Conservation (phyloP, 2,888 invertebrate species). For the Chorisops tibialis region DNA sequence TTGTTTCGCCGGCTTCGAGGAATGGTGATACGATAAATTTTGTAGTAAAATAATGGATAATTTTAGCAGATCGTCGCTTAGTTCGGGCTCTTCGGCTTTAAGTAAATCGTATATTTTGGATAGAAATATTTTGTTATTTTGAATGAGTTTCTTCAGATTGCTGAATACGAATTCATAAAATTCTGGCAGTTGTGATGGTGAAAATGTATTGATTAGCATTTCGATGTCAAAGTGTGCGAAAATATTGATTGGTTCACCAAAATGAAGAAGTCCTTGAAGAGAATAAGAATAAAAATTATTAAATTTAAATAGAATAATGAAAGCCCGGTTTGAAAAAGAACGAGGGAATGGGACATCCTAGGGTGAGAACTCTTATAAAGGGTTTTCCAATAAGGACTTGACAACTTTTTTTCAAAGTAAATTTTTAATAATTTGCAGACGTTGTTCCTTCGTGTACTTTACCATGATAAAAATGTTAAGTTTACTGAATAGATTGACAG, state of each 20-base stretch:
- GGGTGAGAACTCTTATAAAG: too few species aligned
- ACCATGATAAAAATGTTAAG: too few species aligned
- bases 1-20: constrained; percentile 38
- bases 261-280: constrained; percentile 43
- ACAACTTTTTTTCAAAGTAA: too few species aligned
- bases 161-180: constrained; percentile 45
- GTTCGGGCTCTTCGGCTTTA: neutral
- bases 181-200: constrained; percentile 36
- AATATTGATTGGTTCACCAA: constrained; percentile 43
- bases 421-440: too few species aligned
- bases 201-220: constrained; percentile 40
- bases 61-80: constrained; percentile 38
- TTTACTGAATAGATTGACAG: too few species aligned
- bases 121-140: constrained; percentile 40
- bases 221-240: constrained; percentile 41
- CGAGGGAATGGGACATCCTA: too few species aligned
- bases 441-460: too few species aligned
- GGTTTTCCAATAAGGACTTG: too few species aligned
- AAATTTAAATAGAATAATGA: constrained; percentile 2
- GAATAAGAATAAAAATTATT: neutral
- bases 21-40: constrained; percentile 37
- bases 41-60: constrained; percentile 43
- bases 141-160: constrained; percentile 37
- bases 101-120: constrained; percentile 36
- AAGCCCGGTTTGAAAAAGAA: too few species aligned